phyloP scores from a whole-genome alignment of 2,888 invertebrate genomes.

The Pristionchus exspectatus region DNA sequence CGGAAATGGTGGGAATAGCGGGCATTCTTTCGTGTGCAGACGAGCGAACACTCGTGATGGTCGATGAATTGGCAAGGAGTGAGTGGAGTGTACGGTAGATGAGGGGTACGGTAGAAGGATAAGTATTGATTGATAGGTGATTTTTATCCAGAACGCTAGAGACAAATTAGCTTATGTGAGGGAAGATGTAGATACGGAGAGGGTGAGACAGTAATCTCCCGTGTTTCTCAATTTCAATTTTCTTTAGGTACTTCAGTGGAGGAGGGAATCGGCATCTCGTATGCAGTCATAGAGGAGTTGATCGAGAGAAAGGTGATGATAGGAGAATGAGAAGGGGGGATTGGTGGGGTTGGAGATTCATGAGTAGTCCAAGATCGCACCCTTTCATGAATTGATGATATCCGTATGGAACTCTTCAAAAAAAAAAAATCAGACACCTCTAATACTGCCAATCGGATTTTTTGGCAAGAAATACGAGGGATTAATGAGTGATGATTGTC shows the following conservation, averaged over 20 bases:
- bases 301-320: constrained; percentile 78
- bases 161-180: too few species aligned
- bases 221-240: background rate
- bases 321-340: background rate
- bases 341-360: background rate
- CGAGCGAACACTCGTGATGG: constrained; percentile 87
- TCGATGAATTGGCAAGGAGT: constrained; percentile 92
- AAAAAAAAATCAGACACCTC: constrained; percentile 78
- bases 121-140: too few species aligned
- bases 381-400: too few species aligned
- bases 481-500: too few species aligned
- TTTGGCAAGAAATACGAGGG: constrained; percentile 78
- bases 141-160: too few species aligned
- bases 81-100: constrained; percentile 55
- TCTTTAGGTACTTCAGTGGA: constrained; percentile 80
- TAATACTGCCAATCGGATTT: constrained; percentile 81
- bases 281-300: constrained; percentile 81
- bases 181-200: too few species aligned
- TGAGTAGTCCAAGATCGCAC: too few species aligned
- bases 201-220: background rate
- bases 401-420: too few species aligned
- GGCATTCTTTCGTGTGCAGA: constrained; percentile 87
- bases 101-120: too few species aligned
- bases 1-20: constrained; percentile 85
- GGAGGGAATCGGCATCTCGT: constrained; percentile 81